phyloP scores from a whole-genome alignment of 92 coral and sea anemone genomes.

The Parazoanthus atlanticus region DNA sequence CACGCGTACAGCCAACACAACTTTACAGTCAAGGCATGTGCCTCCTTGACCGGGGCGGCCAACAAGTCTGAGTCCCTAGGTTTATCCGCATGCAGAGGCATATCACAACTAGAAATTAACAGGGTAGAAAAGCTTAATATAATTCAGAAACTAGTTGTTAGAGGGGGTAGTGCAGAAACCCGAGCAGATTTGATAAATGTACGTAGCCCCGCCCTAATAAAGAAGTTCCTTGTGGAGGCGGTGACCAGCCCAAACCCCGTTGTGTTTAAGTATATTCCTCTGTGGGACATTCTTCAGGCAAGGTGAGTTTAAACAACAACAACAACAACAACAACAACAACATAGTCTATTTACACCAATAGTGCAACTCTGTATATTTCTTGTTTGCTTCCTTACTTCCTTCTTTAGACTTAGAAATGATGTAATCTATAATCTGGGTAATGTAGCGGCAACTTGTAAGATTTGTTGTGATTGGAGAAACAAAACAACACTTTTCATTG shows the following conservation, averaged over 20 bases:
- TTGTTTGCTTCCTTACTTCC: too few species aligned
- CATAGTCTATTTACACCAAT: too few species aligned
- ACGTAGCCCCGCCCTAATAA: constrained; percentile 9
- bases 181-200: constrained; percentile 39
- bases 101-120: background rate
- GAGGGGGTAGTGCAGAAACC: constrained; percentile 49
- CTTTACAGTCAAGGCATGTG: background rate
- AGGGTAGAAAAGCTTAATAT: background rate
- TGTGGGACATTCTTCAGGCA: constrained; percentile 48
- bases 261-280: constrained; percentile 31
- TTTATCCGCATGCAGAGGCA: background rate
- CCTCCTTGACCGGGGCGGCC: background rate
- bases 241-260: constrained; percentile 34
- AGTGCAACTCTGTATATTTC: too few species aligned
- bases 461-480: too few species aligned
- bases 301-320: background rate
- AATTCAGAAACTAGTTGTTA: constrained; percentile 41
- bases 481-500: too few species aligned
- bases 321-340: too few species aligned
- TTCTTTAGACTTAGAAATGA: too few species aligned
- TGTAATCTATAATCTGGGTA: too few species aligned
- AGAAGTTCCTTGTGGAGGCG: constrained; percentile 50
- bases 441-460: too few species aligned
- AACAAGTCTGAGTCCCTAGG: background rate
- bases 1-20: background rate